Conservation (phyloP, 2,113 vertebrate genomes). For the Furnarius figulus region DNA sequence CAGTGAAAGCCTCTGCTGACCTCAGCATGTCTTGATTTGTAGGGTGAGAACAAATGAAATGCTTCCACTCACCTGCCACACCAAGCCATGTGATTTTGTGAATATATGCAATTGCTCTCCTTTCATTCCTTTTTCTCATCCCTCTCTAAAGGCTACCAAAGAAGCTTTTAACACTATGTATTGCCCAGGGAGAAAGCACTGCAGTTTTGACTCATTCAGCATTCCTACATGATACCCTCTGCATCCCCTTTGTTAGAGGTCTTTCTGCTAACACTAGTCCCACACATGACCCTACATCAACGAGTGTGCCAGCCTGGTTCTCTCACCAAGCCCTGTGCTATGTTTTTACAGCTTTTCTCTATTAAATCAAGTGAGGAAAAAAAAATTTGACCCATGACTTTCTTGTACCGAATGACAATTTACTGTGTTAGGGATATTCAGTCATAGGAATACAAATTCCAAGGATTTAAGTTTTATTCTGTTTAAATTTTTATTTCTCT, state of each 20-base stretch:
- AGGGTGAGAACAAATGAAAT: neutral
- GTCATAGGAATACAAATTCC: neutral
- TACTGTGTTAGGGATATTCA: neutral
- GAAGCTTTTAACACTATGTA: neutral
- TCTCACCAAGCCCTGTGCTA: neutral
- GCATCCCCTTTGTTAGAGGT: neutral
- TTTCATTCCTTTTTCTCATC: neutral
- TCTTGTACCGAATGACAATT: neutral
- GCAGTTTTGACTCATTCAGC: neutral
- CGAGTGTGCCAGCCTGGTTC: neutral
- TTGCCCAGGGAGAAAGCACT: neutral
- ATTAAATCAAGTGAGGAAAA: neutral
- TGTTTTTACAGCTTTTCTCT: neutral
- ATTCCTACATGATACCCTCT: fast-evolving
- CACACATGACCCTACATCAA: neutral
- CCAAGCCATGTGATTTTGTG: fast-evolving
- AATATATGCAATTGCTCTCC: neutral
- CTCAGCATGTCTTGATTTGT: neutral
- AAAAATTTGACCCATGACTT: neutral
- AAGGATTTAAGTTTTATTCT: neutral
- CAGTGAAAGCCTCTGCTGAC: neutral
- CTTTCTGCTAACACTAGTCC: neutral
- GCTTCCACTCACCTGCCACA: neutral
- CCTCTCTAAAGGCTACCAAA: neutral
- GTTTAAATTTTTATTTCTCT: neutral